phyloP scores from a whole-genome alignment of 2,113 vertebrate genomes.

The Ancistrus triradiatus region DNA sequence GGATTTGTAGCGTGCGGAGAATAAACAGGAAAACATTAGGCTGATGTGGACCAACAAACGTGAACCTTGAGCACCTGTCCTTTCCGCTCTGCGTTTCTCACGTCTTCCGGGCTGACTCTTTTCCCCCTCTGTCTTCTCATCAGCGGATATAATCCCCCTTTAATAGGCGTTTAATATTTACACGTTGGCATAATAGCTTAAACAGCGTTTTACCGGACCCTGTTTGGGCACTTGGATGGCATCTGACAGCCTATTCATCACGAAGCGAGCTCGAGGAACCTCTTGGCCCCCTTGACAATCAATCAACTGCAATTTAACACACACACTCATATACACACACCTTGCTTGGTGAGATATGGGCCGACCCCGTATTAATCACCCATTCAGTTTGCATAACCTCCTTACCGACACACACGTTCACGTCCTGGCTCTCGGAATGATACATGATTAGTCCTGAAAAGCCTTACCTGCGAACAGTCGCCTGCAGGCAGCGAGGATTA shows the following conservation, averaged over 20 bases:
- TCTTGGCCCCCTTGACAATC: conserved; percentile 65
- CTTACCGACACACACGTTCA: conserved; percentile 6
- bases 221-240: conserved; percentile 66
- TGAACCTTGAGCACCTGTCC: conserved; percentile 45
- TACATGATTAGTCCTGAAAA: conserved; percentile 45
- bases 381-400: conserved; percentile 39
- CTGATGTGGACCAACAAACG: conserved; percentile 30
- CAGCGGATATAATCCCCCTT: conserved; percentile 63
- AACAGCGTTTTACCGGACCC: conserved; percentile 52
- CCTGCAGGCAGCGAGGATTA: conserved; percentile 40
- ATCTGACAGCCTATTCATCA: conserved; percentile 77
- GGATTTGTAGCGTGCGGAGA: conserved; percentile 61
- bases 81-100: conserved; percentile 38
- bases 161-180: conserved; percentile 77
- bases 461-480: conserved; percentile 33
- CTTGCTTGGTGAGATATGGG: conserved; percentile 8
- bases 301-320: conserved; percentile 69
- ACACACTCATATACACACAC: conserved; percentile 19
- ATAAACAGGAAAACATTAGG: conserved; percentile 47
- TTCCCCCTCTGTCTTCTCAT: not conserved
- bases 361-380: conserved; percentile 29
- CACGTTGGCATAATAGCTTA: conserved; percentile 70
- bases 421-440: conserved; percentile 21
- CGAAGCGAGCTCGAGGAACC: conserved; percentile 68
- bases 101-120: too few relatives aligned